Percentiles rank a stretch among this genome's conserved stretches.
These are phyloP conservation scores for Astropecten irregularis DNA, from an alignment of 53 echinoderm and acorn worm species.

Conservation along the genomic window DNA sequence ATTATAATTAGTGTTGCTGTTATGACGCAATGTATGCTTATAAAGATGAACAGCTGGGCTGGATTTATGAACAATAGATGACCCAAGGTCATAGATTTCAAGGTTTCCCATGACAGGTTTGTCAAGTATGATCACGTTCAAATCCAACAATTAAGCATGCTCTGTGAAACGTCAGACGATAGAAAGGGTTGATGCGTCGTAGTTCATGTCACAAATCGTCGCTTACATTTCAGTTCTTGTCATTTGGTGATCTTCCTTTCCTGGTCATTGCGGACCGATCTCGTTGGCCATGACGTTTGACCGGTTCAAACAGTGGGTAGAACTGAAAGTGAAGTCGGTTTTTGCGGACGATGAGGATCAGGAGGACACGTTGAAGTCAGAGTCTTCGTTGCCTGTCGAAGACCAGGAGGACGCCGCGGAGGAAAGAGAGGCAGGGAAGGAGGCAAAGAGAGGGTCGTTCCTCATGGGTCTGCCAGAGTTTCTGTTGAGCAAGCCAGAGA, in stretches of 20 bases:
- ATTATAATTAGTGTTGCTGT: too few relatives aligned
- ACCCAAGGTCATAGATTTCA: neutral
- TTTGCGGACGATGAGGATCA: constrained; percentile 33
- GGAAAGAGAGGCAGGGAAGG: neutral
- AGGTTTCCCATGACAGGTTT: neutral
- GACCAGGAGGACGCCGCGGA: neutral
- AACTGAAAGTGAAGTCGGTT: constrained; percentile 22
- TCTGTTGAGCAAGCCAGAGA: neutral
- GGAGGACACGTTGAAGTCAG: neutral
- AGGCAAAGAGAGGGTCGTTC: neutral
- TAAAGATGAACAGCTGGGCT: neutral
- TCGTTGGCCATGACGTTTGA: constrained; percentile 61
- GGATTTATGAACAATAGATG: constrained; percentile 10
- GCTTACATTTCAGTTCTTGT: too few relatives aligned
- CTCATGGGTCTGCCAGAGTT: constrained; percentile 8
- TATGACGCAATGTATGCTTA: too few relatives aligned
- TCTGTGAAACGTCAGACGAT: too few relatives aligned
- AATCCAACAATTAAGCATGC: neutral
- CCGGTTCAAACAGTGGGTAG: constrained; percentile 41
- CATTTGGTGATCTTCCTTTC: too few relatives aligned
- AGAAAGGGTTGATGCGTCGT: too few relatives aligned
- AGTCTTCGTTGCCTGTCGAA: neutral
- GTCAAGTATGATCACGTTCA: constrained; percentile 26
- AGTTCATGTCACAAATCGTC: too few relatives aligned
- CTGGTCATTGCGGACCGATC: too few relatives aligned